A percentile compares a stretch with the other conserved stretches of the same genome.
These are phyloP conservation scores for Scytalopus superciliaris DNA, from an alignment of 2,113 vertebrate species.

Conservation along the genomic window DNA sequence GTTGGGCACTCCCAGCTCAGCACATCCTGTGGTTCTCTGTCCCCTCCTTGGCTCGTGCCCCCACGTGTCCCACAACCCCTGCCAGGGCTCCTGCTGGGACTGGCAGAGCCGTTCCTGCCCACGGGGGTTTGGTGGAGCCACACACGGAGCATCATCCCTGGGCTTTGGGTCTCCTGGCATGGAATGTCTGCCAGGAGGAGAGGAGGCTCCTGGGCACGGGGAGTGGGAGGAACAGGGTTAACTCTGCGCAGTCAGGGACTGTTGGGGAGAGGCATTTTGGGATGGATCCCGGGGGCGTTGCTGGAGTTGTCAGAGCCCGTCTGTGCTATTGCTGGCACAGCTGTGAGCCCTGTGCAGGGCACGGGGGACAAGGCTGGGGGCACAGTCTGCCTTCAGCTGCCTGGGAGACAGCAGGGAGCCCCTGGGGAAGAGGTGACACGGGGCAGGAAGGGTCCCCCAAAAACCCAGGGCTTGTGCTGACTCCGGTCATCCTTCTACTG, in stretches of 20 bases:
- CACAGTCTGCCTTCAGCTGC: background rate
- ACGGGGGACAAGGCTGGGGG: too few species aligned
- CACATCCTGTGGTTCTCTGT: too few species aligned
- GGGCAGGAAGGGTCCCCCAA: rapidly evolving
- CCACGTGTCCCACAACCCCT: rapidly evolving
- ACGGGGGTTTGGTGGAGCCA: background rate
- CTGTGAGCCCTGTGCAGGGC: background rate
- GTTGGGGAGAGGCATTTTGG: background rate
- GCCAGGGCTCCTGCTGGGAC: rapidly evolving
- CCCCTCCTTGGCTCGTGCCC: background rate
- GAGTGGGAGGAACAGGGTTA: background rate
- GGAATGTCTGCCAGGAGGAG: too few species aligned
- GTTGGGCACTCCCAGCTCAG: too few species aligned
- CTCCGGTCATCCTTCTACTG: background rate
- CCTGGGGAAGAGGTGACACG: background rate
- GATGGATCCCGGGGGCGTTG: background rate
- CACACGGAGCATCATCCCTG: too few species aligned
- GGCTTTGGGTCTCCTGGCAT: background rate
- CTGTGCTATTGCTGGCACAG: background rate
- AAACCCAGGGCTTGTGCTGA: background rate
- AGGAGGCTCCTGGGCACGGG: background rate
- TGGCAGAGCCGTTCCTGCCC: background rate
- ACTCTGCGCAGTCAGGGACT: background rate
- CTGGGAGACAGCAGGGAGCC: background rate
- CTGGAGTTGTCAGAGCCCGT: background rate